These are phyloP conservation scores for Oscheius onirici DNA, from an alignment of 2,888 invertebrate genomes.

Conservation along the genomic window DNA sequence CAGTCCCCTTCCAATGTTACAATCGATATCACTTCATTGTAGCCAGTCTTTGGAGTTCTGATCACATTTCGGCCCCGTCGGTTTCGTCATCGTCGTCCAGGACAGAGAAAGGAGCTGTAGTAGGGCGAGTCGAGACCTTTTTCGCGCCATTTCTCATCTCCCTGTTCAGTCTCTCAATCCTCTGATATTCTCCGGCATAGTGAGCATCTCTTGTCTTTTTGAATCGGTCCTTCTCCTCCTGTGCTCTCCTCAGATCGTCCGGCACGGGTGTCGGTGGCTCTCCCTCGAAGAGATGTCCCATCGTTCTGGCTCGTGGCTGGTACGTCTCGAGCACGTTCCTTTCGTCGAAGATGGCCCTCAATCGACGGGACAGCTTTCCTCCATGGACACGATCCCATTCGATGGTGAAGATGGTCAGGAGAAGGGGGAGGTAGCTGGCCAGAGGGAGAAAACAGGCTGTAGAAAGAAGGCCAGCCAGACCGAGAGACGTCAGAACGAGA, in stretches of 20 bases:
- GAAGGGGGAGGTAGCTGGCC: not conserved
- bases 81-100: not conserved
- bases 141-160: not conserved
- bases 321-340: slow-evolving; percentile 55
- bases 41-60: not conserved
- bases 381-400: not conserved
- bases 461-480: too few species aligned
- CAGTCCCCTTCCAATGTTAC: too few species aligned
- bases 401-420: not conserved
- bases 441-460: too few species aligned
- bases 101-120: not conserved
- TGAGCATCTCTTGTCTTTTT: not conserved
- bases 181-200: not conserved
- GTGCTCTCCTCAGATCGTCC: too few species aligned
- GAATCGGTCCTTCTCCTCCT: too few species aligned
- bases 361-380: slow-evolving; percentile 45
- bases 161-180: not conserved
- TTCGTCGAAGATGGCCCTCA: slow-evolving; percentile 61
- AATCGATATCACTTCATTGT: not conserved
- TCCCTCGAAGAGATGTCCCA: slow-evolving; percentile 55
- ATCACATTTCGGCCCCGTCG: not conserved
- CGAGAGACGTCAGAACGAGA: too few species aligned
- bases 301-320: slow-evolving; percentile 52
- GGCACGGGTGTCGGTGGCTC: slow-evolving; percentile 49
- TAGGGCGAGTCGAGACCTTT: not conserved